phyloP scores from a whole-genome alignment of 2,113 vertebrate species.

The Zootoca vivipara region DNA sequence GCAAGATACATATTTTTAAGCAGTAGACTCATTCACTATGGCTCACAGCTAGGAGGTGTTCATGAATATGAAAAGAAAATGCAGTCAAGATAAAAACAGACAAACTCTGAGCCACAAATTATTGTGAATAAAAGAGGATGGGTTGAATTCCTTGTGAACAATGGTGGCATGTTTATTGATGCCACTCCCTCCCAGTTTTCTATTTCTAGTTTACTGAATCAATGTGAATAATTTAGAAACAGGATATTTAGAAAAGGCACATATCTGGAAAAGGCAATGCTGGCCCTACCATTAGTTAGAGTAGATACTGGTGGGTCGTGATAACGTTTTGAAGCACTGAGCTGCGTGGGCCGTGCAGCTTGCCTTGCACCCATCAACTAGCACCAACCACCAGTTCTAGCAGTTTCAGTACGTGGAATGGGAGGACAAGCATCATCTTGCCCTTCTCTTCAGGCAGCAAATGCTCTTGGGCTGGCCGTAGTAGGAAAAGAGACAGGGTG shows the following conservation, averaged over 20 bases:
- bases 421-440: not conserved
- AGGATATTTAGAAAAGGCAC: not conserved
- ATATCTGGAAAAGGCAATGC: not conserved
- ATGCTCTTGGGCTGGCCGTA: not conserved
- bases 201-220: slow-evolving; percentile 27
- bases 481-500: not conserved
- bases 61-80: slow-evolving; percentile 22
- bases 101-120: slow-evolving; percentile 35
- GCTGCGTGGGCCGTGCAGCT: too few species aligned
- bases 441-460: not conserved
- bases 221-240: slow-evolving; percentile 47
- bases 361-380: too few species aligned
- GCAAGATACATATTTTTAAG: not conserved
- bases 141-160: slow-evolving; percentile 17
- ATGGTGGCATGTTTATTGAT: slow-evolving; percentile 35
- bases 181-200: slow-evolving; percentile 18
- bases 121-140: slow-evolving; percentile 19
- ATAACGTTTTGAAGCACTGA: too few species aligned
- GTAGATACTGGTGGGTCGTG: too few species aligned
- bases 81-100: not conserved
- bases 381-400: not conserved
- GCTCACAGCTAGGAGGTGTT: not conserved
- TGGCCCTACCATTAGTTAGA: too few species aligned
- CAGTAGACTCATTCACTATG: not conserved
- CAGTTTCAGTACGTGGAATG: not conserved